These are phyloP conservation scores for Coenonympha glycerion DNA, from an alignment of 2,888 invertebrate genomes.

Conservation along the genomic window DNA sequence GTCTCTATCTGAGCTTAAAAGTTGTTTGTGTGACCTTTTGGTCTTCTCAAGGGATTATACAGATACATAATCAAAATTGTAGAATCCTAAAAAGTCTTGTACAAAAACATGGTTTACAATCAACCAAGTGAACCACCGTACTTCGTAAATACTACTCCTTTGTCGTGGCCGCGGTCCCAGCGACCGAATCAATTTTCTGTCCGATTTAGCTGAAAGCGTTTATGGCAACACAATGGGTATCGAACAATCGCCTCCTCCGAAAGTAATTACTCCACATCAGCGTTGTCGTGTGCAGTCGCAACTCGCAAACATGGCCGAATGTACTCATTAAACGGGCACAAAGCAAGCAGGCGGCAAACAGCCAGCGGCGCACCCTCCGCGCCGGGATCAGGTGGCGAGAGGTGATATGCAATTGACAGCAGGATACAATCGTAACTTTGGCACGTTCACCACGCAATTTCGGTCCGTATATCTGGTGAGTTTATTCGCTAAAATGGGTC, in stretches of 20 bases:
- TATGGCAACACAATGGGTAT: constrained; percentile 30
- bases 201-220: constrained; percentile 30
- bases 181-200: constrained; percentile 28
- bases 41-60: not conserved
- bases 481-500: constrained; percentile 31
- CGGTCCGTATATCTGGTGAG: constrained; percentile 27
- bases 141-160: constrained; percentile 24
- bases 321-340: constrained; percentile 40
- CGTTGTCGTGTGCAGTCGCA: constrained; percentile 38
- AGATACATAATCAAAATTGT: not conserved
- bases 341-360: constrained; percentile 37
- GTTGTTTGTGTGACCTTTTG: not conserved
- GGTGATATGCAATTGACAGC: constrained; percentile 39
- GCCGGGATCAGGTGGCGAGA: constrained; percentile 43
- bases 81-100: not conserved
- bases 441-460: constrained; percentile 27
- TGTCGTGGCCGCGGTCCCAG: constrained; percentile 13
- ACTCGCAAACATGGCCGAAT: constrained; percentile 37
- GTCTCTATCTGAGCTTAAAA: not conserved
- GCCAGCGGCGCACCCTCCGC: constrained; percentile 32
- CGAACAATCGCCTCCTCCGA: constrained; percentile 34
- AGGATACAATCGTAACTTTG: constrained; percentile 34
- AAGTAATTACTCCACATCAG: constrained; percentile 45
- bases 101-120: constrained; percentile 18
- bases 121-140: constrained; percentile 21